Evolutionary conservation across 2,888 invertebrate species (phyloP).

Genomic region (Macrophya annulata): DNA sequence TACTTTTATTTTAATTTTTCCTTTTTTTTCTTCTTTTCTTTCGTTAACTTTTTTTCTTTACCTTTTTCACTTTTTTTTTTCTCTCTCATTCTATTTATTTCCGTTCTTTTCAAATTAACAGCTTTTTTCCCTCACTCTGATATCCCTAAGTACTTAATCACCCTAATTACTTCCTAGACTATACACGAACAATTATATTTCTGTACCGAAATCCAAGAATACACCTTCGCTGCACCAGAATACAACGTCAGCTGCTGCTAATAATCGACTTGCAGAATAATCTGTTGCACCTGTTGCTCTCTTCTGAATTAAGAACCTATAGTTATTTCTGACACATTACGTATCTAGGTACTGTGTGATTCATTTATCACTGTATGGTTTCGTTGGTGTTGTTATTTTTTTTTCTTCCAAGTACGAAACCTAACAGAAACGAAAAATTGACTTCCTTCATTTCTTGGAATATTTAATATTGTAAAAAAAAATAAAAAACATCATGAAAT

Average conservation of each 20-base stretch:
- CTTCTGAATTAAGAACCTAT: neutral
- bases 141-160: constrained; percentile 2
- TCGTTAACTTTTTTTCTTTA: neutral
- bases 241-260: neutral
- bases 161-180: neutral
- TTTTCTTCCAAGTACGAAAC: neutral
- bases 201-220: neutral
- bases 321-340: neutral
- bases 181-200: neutral
- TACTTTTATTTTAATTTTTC: too few relatives aligned
- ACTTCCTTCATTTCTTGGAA: too few relatives aligned
- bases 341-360: neutral
- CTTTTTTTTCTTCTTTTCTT: too few relatives aligned
- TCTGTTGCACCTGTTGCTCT: constrained; percentile 35
- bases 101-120: neutral
- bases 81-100: neutral
- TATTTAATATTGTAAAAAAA: too few relatives aligned
- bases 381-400: neutral
- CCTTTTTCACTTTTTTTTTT: neutral
- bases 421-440: too few relatives aligned
- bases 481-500: too few relatives aligned
- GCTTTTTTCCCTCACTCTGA: neutral
- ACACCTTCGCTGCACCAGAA: neutral
- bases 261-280: neutral
- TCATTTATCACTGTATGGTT: neutral